phyloP scores from a whole-genome alignment of 2,113 vertebrate species.

The Odocoileus virginianus region DNA sequence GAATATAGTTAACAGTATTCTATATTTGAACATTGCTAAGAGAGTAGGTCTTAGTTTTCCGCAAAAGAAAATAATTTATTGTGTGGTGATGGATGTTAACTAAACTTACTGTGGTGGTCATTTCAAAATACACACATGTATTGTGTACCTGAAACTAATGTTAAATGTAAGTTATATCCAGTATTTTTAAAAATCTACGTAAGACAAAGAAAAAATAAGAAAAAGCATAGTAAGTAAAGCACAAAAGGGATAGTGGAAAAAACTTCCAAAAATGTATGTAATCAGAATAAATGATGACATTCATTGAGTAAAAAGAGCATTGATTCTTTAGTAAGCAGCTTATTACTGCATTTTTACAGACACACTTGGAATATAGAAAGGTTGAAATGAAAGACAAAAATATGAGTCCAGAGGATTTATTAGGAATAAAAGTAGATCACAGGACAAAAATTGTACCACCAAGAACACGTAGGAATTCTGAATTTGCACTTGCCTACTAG shows the following conservation, averaged over 20 bases:
- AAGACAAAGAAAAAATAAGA: background rate
- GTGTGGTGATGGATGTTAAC: background rate
- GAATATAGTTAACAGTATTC: background rate
- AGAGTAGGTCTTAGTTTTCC: background rate
- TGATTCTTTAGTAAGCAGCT: background rate
- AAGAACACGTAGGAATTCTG: background rate
- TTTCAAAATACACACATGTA: background rate
- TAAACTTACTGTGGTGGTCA: background rate
- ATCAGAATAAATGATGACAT: background rate
- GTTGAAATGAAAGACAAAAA: background rate
- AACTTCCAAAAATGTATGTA: background rate
- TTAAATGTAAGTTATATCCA: background rate
- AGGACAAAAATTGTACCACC: background rate
- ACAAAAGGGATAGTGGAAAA: background rate
- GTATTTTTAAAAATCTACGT: background rate
- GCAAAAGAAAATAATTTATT: background rate
- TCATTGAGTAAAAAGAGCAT: background rate
- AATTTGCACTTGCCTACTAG: background rate
- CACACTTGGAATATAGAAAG: background rate
- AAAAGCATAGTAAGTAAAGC: background rate
- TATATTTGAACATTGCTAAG: background rate
- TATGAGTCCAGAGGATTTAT: background rate
- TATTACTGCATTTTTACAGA: background rate
- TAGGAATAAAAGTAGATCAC: background rate
- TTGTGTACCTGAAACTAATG: background rate